These are phyloP conservation scores for Nipponia nippon DNA, from an alignment of 2,113 vertebrate genomes.

Conservation along the genomic window DNA sequence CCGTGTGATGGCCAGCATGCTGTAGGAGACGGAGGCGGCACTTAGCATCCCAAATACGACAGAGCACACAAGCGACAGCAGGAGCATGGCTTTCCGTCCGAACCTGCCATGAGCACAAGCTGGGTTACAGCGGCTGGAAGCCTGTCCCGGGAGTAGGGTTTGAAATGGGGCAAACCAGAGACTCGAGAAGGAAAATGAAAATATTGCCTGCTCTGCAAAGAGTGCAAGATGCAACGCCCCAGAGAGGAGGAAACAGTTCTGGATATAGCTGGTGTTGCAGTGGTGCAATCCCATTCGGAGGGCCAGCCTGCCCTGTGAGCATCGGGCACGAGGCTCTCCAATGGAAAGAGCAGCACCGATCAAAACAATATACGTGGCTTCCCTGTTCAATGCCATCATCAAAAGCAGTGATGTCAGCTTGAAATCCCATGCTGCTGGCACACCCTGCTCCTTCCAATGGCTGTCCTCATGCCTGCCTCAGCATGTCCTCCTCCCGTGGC, in stretches of 20 bases:
- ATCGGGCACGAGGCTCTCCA: accelerated
- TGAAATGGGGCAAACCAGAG: constrained; percentile 58
- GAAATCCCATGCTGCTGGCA: neutral
- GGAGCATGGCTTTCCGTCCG: constrained; percentile 5
- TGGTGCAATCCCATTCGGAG: neutral
- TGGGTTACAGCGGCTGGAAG: neutral
- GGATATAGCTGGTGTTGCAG: neutral
- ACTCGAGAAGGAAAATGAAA: neutral
- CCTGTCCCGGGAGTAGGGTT: constrained; percentile 21
- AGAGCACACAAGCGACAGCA: neutral
- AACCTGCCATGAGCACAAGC: neutral
- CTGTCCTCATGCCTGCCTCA: neutral
- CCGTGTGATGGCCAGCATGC: constrained; percentile 77
- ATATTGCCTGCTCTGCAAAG: neutral
- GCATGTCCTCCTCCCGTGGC: accelerated
- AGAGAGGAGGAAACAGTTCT: neutral
- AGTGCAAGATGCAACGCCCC: accelerated
- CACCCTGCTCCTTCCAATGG: neutral
- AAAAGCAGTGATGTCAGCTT: neutral
- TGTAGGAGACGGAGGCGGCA: constrained; percentile 74
- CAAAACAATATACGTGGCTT: neutral
- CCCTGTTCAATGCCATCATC: neutral
- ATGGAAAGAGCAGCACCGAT: neutral
- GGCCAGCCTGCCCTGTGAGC: neutral
- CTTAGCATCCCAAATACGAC: neutral